Conservation (phyloP, 2,797 vertebrate species). For the Furcifer pardalis region DNA sequence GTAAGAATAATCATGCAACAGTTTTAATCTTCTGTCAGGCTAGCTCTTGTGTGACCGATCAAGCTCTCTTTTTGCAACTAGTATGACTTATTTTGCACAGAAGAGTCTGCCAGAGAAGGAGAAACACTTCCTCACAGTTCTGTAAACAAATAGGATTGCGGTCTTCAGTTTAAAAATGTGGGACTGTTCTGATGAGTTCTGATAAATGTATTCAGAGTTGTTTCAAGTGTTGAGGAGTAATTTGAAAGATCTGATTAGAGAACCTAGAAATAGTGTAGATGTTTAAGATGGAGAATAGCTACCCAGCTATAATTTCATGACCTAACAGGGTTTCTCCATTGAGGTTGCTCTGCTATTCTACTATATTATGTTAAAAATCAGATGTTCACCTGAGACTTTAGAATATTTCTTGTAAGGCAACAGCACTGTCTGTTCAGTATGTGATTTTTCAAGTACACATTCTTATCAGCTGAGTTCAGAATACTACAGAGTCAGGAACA, state of each 20-base stretch:
- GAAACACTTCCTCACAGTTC: neutral
- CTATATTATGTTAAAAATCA: slow-evolving; percentile 30
- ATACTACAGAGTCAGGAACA: slow-evolving; percentile 14
- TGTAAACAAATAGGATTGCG: too few relatives aligned
- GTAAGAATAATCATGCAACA: too few relatives aligned
- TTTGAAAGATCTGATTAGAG: neutral
- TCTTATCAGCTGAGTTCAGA: slow-evolving; percentile 39
- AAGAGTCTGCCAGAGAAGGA: too few relatives aligned
- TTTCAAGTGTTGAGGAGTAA: slow-evolving; percentile 13
- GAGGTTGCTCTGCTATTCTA: slow-evolving; percentile 28
- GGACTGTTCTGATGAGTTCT: slow-evolving; percentile 16
- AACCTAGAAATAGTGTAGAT: rapidly evolving
- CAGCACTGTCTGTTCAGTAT: rapidly evolving
- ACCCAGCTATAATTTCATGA: slow-evolving; percentile 29
- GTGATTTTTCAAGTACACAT: slow-evolving; percentile 31
- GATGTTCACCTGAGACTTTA: slow-evolving; percentile 26
- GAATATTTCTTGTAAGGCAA: neutral
- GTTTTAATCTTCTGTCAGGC: too few relatives aligned
- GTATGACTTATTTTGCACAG: too few relatives aligned
- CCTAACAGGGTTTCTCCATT: neutral
- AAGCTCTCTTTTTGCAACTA: too few relatives aligned
- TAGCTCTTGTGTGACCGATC: too few relatives aligned
- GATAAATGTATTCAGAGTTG: neutral
- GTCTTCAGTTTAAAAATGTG: slow-evolving; percentile 15
- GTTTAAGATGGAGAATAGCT: slow-evolving; percentile 32